Evolutionary conservation across 2,888 invertebrate genomes (phyloP), one percentile per base, ranked within the genome.

Genomic region (Conchocele bisecta): DNA sequence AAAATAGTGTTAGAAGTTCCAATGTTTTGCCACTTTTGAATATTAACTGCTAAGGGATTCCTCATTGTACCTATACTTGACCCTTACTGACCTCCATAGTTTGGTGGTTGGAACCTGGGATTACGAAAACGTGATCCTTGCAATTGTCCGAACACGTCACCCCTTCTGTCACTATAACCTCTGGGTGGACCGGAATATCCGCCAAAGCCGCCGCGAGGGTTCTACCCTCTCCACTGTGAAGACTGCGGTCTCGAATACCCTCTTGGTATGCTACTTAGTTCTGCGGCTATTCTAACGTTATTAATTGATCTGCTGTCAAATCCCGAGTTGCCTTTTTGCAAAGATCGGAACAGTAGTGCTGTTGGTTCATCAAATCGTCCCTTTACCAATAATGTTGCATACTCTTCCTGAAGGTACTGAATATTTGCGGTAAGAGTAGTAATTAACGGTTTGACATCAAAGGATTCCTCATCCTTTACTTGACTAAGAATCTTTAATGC

Each of bases 321-420:
- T 20, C 42, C 54, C 6, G 71, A 67, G 13, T 31, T 61, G 22
- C 31, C 51, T 26, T 51, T 60, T 35, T 51, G 42, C 11, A 72
- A 33, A 9, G 60, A 26, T 37, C 57, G 17, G 35, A 58, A 61
- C 31, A 61, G 29, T 24, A 58, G 29, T 0, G 71, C 44, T 7
- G 66, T 71, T 22, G 28, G 24, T 17, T 56, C 31, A 39, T 66
- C 57, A 61, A 61, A 72, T 35, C 29, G 22, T 13, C 57, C 46
- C 31, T 72, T 54, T 22, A 72, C 66, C 13, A 72, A 20, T 3
- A 66, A 37, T 13, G 61, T 51, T 11, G 66, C 60, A 28, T 66
- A 66, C 35, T 67, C 72, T 3, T 58, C 58, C 29, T 58, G 44
- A 13, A 44, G 33, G 53, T 22, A 53, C 33, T 42, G 39, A 17